These are phyloP conservation scores for Pandemis corylana DNA, from an alignment of 2,888 invertebrate genomes.

Conservation along the genomic window DNA sequence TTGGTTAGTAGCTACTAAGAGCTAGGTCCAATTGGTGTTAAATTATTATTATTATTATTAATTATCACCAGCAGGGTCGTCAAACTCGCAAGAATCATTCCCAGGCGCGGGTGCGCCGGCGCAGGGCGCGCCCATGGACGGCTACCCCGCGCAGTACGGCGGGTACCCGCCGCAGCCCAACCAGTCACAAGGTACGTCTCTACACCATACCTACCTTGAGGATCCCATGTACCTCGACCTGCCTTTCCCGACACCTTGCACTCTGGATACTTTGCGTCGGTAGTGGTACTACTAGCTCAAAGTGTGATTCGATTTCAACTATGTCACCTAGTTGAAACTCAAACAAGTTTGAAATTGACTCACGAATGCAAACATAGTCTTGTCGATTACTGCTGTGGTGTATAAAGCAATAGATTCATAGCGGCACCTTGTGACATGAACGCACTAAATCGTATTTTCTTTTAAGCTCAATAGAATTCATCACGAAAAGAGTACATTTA, in stretches of 20 bases:
- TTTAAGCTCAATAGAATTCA: constrained; percentile 22
- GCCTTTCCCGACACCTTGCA: constrained; percentile 69
- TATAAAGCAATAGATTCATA: constrained; percentile 52
- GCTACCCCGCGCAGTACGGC: constrained; percentile 87
- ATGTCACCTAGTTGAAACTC: not conserved
- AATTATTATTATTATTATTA: too few relatives aligned
- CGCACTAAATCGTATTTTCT: constrained; percentile 45
- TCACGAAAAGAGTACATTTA: constrained; percentile 24
- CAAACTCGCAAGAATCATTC: constrained; percentile 96
- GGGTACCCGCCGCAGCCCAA: constrained; percentile 88
- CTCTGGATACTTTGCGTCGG: not conserved
- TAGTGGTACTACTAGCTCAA: constrained; percentile 23
- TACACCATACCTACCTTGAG: constrained; percentile 63
- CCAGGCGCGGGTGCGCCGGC: constrained; percentile 90
- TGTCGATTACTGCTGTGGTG: constrained; percentile 22
- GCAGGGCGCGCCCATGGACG: constrained; percentile 90
- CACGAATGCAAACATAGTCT: constrained; percentile 5
- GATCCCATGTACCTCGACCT: constrained; percentile 62
- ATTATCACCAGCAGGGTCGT: constrained; percentile 86
- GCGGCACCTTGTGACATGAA: constrained; percentile 51
- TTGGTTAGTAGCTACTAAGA: too few relatives aligned
- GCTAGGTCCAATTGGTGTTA: too few relatives aligned
- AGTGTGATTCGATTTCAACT: constrained; percentile 29
- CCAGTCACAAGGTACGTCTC: constrained; percentile 88
- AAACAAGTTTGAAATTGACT: constrained; percentile 6